Percentiles rank a stretch among this genome's conserved stretches.
Evolutionary conservation across 2,888 invertebrate genomes (phyloP).

Genomic region (Parnassius glacialis): DNA sequence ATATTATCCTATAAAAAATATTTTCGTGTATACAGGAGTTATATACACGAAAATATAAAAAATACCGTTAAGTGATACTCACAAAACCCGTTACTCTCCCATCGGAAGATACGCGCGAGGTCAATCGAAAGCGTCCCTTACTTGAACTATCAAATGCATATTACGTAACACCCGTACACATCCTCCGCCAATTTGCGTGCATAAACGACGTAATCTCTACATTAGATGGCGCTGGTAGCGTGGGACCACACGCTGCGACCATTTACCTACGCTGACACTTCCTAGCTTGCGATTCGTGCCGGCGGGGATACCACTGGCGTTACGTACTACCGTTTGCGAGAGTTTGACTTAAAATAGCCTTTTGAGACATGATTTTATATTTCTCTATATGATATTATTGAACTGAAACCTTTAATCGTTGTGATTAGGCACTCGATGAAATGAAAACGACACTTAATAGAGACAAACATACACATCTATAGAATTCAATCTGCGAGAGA

Average conservation of each 20-base stretch:
- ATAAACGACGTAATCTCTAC: conserved; percentile 23
- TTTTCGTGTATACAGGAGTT: too few relatives aligned
- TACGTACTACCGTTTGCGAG: background rate
- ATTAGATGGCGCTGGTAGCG: conserved; percentile 14
- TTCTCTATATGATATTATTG: too few relatives aligned
- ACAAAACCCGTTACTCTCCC: conserved; percentile 20
- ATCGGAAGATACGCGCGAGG: conserved; percentile 19
- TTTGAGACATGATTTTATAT: too few relatives aligned
- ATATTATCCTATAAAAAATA: too few relatives aligned
- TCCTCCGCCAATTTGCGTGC: conserved; percentile 22
- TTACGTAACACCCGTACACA: conserved; percentile 22
- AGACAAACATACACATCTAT: too few relatives aligned
- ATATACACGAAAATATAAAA: too few relatives aligned
- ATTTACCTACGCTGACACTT: conserved; percentile 16
- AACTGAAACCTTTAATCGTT: too few relatives aligned
- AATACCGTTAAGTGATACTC: background rate
- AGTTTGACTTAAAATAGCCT: background rate
- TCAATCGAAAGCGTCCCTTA: conserved; percentile 19
- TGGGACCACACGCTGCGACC: conserved; percentile 23
- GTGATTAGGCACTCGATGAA: too few relatives aligned
- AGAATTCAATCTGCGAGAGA: too few relatives aligned
- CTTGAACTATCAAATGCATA: conserved; percentile 24
- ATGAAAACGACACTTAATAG: too few relatives aligned
- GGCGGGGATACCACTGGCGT: background rate
- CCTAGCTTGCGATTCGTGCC: conserved; percentile 9